Evolutionary conservation across 2,113 vertebrate genomes (phyloP).

Genomic region (Camarhynchus parvulus): DNA sequence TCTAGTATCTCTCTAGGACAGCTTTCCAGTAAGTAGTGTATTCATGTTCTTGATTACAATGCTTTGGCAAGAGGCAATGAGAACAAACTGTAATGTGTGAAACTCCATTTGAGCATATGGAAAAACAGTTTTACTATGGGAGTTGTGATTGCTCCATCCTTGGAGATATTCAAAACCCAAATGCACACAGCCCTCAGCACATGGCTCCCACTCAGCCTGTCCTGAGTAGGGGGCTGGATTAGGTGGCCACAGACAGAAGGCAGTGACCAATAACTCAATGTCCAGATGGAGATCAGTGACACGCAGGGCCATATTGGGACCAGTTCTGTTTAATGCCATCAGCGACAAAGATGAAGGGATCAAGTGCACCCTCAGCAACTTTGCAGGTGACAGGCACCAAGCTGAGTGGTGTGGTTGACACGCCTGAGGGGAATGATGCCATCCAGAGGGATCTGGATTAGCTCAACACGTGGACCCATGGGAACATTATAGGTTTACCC

Average conservation of each 20-base stretch:
- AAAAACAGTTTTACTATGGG: background rate
- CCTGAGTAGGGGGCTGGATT: background rate
- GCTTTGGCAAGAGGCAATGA: background rate
- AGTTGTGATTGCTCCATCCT: background rate
- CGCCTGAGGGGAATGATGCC: rapidly evolving
- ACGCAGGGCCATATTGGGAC: background rate
- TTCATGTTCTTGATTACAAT: background rate
- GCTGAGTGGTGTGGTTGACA: background rate
- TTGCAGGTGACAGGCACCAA: background rate
- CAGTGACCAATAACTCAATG: background rate
- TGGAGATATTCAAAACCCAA: background rate
- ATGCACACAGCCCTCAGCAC: background rate
- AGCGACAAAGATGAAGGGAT: rapidly evolving
- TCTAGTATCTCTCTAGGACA: background rate
- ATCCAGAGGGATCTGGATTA: background rate
- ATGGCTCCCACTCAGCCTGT: background rate
- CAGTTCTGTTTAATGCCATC: background rate
- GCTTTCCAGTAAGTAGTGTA: background rate
- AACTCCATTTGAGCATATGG: background rate
- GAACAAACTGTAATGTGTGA: background rate
- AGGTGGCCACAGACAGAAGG: background rate
- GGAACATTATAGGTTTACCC: background rate
- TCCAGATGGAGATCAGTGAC: background rate
- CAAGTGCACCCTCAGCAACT: background rate
- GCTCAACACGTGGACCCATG: background rate